Conservation (phyloP, 2,113 vertebrate species). For the Pantherophis guttatus region DNA sequence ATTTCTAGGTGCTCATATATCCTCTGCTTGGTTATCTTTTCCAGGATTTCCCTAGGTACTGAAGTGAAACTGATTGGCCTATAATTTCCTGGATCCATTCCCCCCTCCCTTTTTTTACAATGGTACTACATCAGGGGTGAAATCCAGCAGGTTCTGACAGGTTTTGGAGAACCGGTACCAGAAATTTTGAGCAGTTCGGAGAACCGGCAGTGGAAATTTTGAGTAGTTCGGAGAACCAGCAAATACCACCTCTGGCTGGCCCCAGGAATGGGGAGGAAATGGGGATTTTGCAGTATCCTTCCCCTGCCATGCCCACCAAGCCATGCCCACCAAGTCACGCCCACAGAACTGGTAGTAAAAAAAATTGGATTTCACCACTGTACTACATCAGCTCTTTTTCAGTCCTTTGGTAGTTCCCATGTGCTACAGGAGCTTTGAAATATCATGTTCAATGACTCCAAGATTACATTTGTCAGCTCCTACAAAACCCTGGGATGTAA, state of each 20-base stretch:
- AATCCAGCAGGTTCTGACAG: too few species aligned
- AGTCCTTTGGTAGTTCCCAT: background rate
- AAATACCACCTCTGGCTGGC: too few species aligned
- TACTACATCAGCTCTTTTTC: background rate
- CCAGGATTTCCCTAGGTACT: background rate
- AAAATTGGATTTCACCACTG: too few species aligned
- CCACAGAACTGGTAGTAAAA: too few species aligned
- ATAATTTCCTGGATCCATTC: background rate
- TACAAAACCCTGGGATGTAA: background rate
- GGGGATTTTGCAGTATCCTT: too few species aligned
- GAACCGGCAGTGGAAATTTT: too few species aligned
- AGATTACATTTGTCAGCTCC: background rate
- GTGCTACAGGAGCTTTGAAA: background rate
- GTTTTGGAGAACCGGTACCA: too few species aligned
- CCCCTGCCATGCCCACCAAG: too few species aligned
- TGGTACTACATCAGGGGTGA: background rate
- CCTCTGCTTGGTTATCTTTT: background rate
- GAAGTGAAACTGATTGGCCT: background rate
- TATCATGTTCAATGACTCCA: background rate
- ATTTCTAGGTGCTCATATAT: background rate
- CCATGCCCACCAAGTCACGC: too few species aligned
- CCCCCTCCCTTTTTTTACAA: background rate
- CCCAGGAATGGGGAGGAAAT: too few species aligned
- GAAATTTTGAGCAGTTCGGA: too few species aligned
- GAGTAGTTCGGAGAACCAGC: too few species aligned